Base-by-base conservation (phyloP, 2,113 vertebrate species). In the Podarcis raffonei region DNA sequence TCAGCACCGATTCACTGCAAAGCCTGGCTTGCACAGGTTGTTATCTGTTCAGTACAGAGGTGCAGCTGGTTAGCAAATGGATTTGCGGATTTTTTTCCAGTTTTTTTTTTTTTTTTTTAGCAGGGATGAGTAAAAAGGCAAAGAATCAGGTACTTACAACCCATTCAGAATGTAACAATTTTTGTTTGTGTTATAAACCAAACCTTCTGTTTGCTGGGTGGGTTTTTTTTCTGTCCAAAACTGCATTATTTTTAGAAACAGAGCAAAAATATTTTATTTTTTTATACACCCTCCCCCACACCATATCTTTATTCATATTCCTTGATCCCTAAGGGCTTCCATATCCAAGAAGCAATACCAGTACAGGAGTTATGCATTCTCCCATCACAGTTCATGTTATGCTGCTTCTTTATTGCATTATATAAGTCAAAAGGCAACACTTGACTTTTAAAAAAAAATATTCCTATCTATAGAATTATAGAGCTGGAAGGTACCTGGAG, bases 1-100 rank as follows among this genome's bases (percentile, higher is more conserved):
- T 99, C 98, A 98, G 99, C 97, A 97, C 97, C 96, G 97, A 98
- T 98, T 99, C 98, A 97, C 98, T 98, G 98, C 98, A 98, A 98
- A 98, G 98, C 98, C 98, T 97, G 98, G 96, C 98, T 99, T 98
- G 98, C 97, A 98, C 98, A 98, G 98, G 98, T 98, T 99, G 99
- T 99, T 99, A 99, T 99, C 99, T 99, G 96, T 98, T 97, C 97
- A 97, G 97, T 98, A 98, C 99, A 99, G 99, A 99, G 99, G 98
- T 99, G 98, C 99, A 99, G 99, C 98, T 99, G 99, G 98, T 99
- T 98, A 98, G 98, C 98, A 98, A 99, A 99, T 99, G 99, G 98
- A 99, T 99, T 99, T 99, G 98, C 98, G 97, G 98, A 98, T 99
- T 99, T 99, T 97, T 96, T 92, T 57, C 90, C 48, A 85, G 85